phyloP scores from a whole-genome alignment of 2,888 invertebrate genomes.

The Epistrophe eligans region DNA sequence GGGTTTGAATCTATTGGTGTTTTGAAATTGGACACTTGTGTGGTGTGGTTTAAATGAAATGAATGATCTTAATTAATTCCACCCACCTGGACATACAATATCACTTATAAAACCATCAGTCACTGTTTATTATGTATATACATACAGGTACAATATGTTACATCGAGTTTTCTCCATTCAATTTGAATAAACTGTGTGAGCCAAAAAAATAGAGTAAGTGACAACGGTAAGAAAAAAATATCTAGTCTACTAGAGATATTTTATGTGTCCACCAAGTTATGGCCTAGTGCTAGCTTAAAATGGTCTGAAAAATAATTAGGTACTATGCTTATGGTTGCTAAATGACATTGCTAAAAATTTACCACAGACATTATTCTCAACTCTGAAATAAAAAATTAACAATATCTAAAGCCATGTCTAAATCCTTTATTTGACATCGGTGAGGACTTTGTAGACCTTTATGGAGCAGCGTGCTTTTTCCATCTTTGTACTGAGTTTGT shows the following conservation, averaged over 20 bases:
- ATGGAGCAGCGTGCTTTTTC: too few species aligned
- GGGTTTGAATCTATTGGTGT: slow-evolving; percentile 6
- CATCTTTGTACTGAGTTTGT: too few species aligned
- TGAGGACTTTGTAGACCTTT: too few species aligned
- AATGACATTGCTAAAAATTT: too few species aligned
- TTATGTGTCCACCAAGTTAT: slow-evolving; percentile 27
- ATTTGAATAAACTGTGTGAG: slow-evolving; percentile 37
- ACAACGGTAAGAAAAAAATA: neutral
- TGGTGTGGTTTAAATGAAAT: neutral
- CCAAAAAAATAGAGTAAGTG: neutral
- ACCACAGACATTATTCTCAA: too few species aligned
- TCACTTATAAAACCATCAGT: slow-evolving; percentile 53
- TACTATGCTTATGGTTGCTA: neutral
- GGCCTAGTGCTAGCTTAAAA: neutral
- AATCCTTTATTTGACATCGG: too few species aligned
- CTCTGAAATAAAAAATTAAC: too few species aligned
- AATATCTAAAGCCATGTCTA: too few species aligned
- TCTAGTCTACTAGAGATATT: neutral
- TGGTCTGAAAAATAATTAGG: neutral
- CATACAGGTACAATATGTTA: neutral
- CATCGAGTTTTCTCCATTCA: neutral
- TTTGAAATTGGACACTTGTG: neutral
- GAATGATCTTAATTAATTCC: slow-evolving; percentile 52
- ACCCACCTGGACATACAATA: slow-evolving; percentile 45
- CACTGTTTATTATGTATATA: neutral